A percentile compares a stretch with the other conserved stretches of the same genome.
Evolutionary conservation across 1,140 invertebrate species (phyloP).

Genomic region (Leucophenga varia): DNA sequence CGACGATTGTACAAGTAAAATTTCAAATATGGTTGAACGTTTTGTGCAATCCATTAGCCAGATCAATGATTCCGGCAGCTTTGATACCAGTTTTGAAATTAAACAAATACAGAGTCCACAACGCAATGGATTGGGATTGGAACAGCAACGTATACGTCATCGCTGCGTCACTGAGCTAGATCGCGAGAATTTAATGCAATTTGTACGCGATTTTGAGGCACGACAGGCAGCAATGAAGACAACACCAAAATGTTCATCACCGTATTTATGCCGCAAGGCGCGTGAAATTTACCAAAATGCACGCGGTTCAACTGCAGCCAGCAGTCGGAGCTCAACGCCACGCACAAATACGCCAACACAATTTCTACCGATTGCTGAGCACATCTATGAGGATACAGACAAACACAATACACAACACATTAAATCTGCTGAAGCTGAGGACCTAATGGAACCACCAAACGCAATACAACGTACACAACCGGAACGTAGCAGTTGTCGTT

Average conservation of each 20-base stretch:
- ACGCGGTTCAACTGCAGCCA: slow-evolving; percentile 13
- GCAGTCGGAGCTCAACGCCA: slow-evolving; percentile 44
- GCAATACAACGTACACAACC: slow-evolving; percentile 36
- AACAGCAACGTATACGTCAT: slow-evolving; percentile 21
- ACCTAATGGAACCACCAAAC: slow-evolving; percentile 38
- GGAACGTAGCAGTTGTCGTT: slow-evolving; percentile 43
- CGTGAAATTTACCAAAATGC: slow-evolving; percentile 37
- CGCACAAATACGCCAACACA: slow-evolving; percentile 19
- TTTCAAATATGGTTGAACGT: slow-evolving; percentile 42
- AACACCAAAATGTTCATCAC: slow-evolving; percentile 27
- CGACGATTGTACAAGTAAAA: slow-evolving; percentile 12
- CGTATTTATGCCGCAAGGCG: slow-evolving; percentile 40
- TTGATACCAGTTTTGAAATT: slow-evolving; percentile 52
- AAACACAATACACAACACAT: slow-evolving; percentile 9
- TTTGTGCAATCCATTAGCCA: slow-evolving; percentile 46
- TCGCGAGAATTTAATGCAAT: slow-evolving; percentile 38
- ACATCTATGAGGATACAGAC: slow-evolving; percentile 6
- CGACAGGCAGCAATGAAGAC: slow-evolving; percentile 20
- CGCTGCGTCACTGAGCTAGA: slow-evolving; percentile 47
- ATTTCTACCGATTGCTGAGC: slow-evolving; percentile 8
- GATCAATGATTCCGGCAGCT: slow-evolving; percentile 48
- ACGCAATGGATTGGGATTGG: slow-evolving; percentile 4
- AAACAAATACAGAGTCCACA: slow-evolving; percentile 33
- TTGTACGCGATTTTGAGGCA: slow-evolving; percentile 45
- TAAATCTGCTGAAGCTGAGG: slow-evolving; percentile 36